Percentiles rank a stretch among this genome's conserved stretches.
Evolutionary conservation across 2,888 invertebrate species (phyloP).

Genomic region (Nemapogon koenigi): DNA sequence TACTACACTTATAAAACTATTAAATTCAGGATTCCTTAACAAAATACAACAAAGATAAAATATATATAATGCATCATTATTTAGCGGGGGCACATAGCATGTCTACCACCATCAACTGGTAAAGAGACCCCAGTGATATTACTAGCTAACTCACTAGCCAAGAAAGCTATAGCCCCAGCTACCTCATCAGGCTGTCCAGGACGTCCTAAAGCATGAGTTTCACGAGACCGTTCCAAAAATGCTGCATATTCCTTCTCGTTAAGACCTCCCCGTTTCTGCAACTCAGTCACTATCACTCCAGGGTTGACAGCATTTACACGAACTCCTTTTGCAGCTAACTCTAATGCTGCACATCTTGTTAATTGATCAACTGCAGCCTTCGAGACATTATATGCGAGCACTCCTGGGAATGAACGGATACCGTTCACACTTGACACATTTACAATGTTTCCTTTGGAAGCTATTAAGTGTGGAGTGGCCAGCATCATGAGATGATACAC

Average conservation of each 20-base stretch:
- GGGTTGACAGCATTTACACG: constrained; percentile 93
- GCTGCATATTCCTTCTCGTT: constrained; percentile 79
- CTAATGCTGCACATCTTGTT: constrained; percentile 90
- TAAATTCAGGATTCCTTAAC: no score
- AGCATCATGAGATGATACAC: constrained; percentile 85
- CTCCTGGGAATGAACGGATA: constrained; percentile 86
- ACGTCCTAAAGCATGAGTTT: constrained; percentile 91
- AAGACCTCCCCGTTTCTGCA: constrained; percentile 89
- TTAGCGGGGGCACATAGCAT: constrained; percentile 92
- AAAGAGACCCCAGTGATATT: constrained; percentile 91
- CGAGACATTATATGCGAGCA: constrained; percentile 90
- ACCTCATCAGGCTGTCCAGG: constrained; percentile 86
- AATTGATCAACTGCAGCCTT: constrained; percentile 96
- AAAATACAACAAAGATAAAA: no score
- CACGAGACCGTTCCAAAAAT: constrained; percentile 84
- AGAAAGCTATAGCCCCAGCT: constrained; percentile 87
- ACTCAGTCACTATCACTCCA: constrained; percentile 87
- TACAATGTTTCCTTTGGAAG: constrained; percentile 88
- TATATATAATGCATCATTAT: no score
- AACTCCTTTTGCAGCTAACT: constrained; percentile 81
- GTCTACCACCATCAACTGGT: constrained; percentile 94
- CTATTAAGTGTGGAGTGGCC: constrained; percentile 84
- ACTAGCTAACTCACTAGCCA: constrained; percentile 87
- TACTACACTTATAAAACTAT: no score
- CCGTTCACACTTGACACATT: constrained; percentile 97